Conservation (phyloP, 1,140 invertebrate species). For the Polypedilum pembai region DNA sequence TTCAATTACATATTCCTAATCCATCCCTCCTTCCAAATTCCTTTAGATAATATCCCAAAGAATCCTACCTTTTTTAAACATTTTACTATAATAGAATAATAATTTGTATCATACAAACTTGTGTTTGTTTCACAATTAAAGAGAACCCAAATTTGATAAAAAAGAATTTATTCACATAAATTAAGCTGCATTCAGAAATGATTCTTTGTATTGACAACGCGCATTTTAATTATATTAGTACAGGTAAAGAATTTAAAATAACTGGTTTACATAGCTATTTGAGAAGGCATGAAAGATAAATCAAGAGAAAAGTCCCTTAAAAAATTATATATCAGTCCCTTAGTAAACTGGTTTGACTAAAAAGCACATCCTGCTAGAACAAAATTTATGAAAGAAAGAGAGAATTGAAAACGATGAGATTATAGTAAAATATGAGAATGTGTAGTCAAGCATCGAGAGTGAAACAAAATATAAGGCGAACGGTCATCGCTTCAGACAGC, state of each 20-base stretch:
- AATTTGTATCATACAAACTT: neutral
- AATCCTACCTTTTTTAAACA: neutral
- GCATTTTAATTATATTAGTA: neutral
- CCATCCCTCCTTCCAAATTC: no score
- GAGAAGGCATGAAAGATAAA: no score
- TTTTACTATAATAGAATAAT: neutral
- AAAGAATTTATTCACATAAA: conserved; percentile 4
- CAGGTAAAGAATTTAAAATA: neutral
- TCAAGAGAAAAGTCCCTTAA: no score
- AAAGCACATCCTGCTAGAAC: no score
- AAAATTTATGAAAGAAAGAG: neutral
- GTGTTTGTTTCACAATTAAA: neutral
- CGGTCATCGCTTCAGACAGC: neutral
- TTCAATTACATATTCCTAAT: neutral
- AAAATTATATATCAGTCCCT: neutral
- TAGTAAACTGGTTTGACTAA: neutral
- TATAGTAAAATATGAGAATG: neutral
- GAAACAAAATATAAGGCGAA: conserved; percentile 19
- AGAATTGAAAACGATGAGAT: neutral
- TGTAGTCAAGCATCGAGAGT: neutral
- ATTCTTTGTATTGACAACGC: neutral
- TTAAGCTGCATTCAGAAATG: conserved; percentile 11
- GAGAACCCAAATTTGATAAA: neutral
- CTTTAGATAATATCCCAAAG: no score
- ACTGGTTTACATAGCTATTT: no score